Percentiles rank a stretch among this genome's conserved stretches.
Evolutionary conservation across 2,797 vertebrate genomes (phyloP).

Genomic region (Enteromius afrohamiltoni): DNA sequence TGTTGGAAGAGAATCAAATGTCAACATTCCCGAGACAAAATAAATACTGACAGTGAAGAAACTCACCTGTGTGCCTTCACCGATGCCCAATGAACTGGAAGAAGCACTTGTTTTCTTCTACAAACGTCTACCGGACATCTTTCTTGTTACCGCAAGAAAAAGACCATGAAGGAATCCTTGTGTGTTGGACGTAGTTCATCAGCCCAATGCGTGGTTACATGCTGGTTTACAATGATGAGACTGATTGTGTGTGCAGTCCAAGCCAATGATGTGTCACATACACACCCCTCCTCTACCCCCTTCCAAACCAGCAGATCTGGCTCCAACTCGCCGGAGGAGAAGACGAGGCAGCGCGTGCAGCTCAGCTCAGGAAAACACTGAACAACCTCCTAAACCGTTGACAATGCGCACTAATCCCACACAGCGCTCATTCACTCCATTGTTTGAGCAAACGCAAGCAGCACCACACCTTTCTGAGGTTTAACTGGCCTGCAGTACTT

Average conservation of each 20-base stretch:
- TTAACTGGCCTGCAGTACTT: conserved; percentile 2
- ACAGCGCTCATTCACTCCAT: conserved; percentile 37
- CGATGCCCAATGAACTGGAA: conserved; percentile 9
- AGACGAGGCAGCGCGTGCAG: conserved; percentile 23
- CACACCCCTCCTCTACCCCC: conserved; percentile 40
- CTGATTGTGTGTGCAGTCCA: conserved; percentile 29
- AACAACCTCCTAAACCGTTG: conserved; percentile 16
- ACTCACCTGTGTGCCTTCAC: conserved; percentile 47
- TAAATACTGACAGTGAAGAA: not conserved
- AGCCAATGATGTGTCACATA: conserved; percentile 52
- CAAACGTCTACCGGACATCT: not conserved
- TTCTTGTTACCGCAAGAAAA: conserved; percentile 27
- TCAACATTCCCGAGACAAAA: not conserved
- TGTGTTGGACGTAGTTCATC: conserved; percentile 28
- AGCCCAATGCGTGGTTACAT: conserved; percentile 39
- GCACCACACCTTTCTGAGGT: conserved; percentile 42
- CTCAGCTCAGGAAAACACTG: conserved; percentile 42
- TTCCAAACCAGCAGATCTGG: conserved; percentile 60
- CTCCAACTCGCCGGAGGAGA: conserved; percentile 47
- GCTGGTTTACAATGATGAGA: conserved; percentile 48
- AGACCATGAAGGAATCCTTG: conserved; percentile 20
- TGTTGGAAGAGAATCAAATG: not conserved
- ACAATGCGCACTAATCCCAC: conserved; percentile 48
- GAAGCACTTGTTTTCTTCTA: conserved; percentile 13
- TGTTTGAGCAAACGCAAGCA: conserved; percentile 53